These are phyloP conservation scores for Rhagoletis pomonella DNA, from an alignment of 1,140 invertebrate species.

Conservation along the genomic window DNA sequence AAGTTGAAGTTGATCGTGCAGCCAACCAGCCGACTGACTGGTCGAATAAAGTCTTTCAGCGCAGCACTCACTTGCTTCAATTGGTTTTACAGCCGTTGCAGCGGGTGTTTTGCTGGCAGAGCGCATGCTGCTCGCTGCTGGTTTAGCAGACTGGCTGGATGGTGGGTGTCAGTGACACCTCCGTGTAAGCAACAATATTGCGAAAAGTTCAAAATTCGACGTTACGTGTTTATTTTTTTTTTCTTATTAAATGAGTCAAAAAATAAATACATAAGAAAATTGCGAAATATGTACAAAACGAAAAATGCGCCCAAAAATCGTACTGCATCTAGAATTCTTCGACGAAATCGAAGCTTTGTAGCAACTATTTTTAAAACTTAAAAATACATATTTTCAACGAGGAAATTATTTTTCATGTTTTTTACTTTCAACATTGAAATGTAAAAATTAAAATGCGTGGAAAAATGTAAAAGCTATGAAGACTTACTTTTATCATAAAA, in stretches of 20 bases:
- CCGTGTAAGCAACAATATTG: constrained; percentile 36
- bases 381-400: no score
- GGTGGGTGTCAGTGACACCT: constrained; percentile 51
- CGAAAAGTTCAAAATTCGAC: constrained; percentile 40
- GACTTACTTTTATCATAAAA: no score
- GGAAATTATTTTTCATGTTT: no score
- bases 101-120: constrained; percentile 19
- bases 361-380: no score
- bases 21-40: constrained; percentile 28
- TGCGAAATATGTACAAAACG: no score
- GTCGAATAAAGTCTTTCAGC: constrained; percentile 25
- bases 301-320: neutral
- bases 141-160: constrained; percentile 7
- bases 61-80: neutral
- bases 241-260: neutral
- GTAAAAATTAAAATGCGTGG: no score
- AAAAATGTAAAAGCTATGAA: no score
- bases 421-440: no score
- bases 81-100: neutral
- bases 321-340: neutral
- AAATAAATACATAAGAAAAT: neutral
- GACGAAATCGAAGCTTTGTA: no score
- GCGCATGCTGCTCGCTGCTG: neutral
- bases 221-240: neutral
- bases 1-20: constrained; percentile 40